Base-by-base conservation (phyloP, 2,888 invertebrate species). In the Bhutanitis thaidina region DNA sequence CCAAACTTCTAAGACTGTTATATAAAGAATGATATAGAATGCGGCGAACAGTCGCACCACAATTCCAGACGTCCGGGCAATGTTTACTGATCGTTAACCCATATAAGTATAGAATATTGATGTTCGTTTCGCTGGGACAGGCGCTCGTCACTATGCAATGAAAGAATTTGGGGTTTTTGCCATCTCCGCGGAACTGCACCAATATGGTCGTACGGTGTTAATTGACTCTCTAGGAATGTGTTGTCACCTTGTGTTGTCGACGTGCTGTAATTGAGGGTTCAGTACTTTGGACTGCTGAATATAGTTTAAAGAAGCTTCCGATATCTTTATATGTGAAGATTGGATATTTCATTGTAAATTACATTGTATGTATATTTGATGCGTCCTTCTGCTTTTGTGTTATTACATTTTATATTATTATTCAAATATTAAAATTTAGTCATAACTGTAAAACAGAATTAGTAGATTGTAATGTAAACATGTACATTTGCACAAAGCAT, bases 1-100 rank as follows among this genome's bases (percentile, higher is more conserved):
- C 4, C 15, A 15, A 13, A 25, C 20, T 32, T 40, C 13, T 9
- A 39, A 7, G 10, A 12, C 14, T 30, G 20, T 34, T 35, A 25
- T 16, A 16, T 14, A 20, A 40, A 13, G 7, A 40, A 40, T 40
- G 25, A 27, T 40, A 27, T 36, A 37, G 43, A 49, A 49, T 37
- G 43, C 35, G 3, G 14, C 25, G 13, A 5, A 20, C 20, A 35
- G 34, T 41, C 37, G 12, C 16, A 10, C 7, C 2, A 25, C 44
- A 39, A 20, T 50, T 44, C 25, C 20, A 49, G 34, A 27, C n/a
- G 7, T 20, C n/a, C 32, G n/a, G 7, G 34, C 43, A 38, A 49
- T 49, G 32, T 38, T 34, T 27, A 38, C 27, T 34, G 49, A 39
- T 44, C 38, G 25, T 44, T 15, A 44, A 27, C 9, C 49, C 49